Evolutionary conservation across 2,888 invertebrate species (phyloP), one percentile per base, ranked within the genome.

Genomic region (Dimorphilus gyrociliatus): DNA sequence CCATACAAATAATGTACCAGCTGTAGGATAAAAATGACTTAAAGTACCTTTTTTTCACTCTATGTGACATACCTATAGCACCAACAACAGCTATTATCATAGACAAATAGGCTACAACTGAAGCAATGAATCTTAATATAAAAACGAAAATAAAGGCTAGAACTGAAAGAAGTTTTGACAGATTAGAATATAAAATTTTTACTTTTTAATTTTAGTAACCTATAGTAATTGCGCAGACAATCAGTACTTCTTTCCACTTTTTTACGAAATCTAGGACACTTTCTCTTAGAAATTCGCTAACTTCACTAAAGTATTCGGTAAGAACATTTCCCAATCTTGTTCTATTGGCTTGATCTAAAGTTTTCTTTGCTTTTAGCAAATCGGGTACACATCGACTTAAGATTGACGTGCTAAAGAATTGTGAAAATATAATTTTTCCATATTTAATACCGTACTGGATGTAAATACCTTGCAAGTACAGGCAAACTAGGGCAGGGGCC

Each of bases 341-440:
- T n/a, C n/a, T n/a, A n/a, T n/a, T n/a, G n/a, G n/a, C n/a, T n/a
- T n/a, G n/a, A n/a, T n/a, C n/a, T n/a, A n/a, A n/a, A n/a, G n/a
- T n/a, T n/a, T n/a, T n/a, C n/a, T n/a, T n/a, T n/a, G n/a, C n/a
- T n/a, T n/a, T n/a, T n/a, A n/a, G n/a, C n/a, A n/a, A n/a, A n/a
- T 41, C 46, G 5, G 88, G 88, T 44, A 88, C 73, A 62, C 90
- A 90, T 35, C 88, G 73, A 59, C 85, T 81, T 33, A 88, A 64
- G 18, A 90, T 70, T 3, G 82, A 74, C 33, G 70, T 69, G 48
- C 84, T 75, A 53, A 37, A 61, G 48, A 35, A 27, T 49, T 36
- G 38, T 36, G 27, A 30, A 27, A 14, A 21, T 21, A 10, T 21
- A 21, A 21, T 21, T n/a, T n/a, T n/a, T n/a, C n/a, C n/a, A n/a